Conservation (phyloP, 2,113 vertebrate genomes). For the Xerus inauris region DNA sequence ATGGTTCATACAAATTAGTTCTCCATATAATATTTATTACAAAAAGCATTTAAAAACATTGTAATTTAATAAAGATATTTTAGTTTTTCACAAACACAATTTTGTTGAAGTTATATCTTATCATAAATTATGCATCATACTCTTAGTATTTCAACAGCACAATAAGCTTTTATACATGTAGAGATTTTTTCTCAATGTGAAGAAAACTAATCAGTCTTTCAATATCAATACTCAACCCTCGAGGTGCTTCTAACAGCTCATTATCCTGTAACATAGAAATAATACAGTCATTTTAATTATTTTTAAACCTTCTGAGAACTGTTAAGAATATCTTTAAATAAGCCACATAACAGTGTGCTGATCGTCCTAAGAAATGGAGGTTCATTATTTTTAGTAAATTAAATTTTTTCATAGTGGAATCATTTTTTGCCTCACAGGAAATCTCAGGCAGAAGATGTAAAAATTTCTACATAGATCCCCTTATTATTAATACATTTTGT, state of each 20-base stretch:
- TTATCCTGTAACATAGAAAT: slow-evolving; percentile 38
- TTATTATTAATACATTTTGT: background rate
- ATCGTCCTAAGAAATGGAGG: slow-evolving; percentile 32
- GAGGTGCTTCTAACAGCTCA: slow-evolving; percentile 40
- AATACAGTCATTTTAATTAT: slow-evolving; percentile 69
- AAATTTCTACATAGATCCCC: background rate
- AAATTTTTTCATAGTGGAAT: background rate
- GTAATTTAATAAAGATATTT: background rate
- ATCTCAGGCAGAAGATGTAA: background rate
- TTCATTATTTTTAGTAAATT: slow-evolving; percentile 50
- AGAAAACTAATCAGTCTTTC: slow-evolving; percentile 56
- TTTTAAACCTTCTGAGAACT: slow-evolving; percentile 52
- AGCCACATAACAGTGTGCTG: background rate
- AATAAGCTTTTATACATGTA: background rate
- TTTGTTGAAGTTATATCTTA: background rate
- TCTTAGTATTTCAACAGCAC: background rate
- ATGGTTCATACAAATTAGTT: background rate
- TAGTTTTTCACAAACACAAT: background rate
- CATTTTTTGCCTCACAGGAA: background rate
- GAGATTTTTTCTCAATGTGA: background rate
- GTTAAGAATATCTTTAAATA: slow-evolving; percentile 58
- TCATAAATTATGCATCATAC: background rate
- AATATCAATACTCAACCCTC: slow-evolving; percentile 35
- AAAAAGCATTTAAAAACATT: background rate
- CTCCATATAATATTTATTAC: background rate